Base-by-base conservation (phyloP, 2,113 vertebrate species). In the Mus pahari region DNA sequence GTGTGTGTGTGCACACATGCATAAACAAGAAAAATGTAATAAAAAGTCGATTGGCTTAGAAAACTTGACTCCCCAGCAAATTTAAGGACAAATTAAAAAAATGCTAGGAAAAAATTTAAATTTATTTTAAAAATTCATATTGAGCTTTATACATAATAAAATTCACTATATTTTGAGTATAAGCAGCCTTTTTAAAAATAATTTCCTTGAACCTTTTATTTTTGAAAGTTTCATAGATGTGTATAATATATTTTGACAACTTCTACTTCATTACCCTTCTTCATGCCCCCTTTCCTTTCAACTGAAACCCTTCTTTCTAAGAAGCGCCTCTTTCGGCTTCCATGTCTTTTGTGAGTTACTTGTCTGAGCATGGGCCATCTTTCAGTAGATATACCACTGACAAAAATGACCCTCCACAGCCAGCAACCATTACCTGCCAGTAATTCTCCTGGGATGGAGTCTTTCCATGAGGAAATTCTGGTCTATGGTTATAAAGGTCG, bases 121-220 rank as follows among this genome's bases (percentile, higher is more conserved):
- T 42, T 62, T 42, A 84, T 42, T 62, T 42, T 62, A 31, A 86
- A 48, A 73, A 55, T 64, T 68, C 42, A 87, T 77, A 92, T 82
- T 87, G 14, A 91, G 19, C 66, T 94, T 91, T 86, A 82, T 36
- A 81, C 73, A n/a, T 5, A 92, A 31, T 95, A 86, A 93, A 89
- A 71, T 87, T 75, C n/a, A 93, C 33, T 71, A 22, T 53, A 26
- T 82, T 83, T 73, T 84, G 4, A 79, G 20, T 42, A 53, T 7
- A 48, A 12, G 20, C n/a, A 12, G 20, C n/a, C 13, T 62, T 62
- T 83, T 60, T 60, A 53, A 53, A 53, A 53, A 3, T 82, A 62
- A 83, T 28, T 13, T 58, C 9, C 36, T 83, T 42, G 42, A 62
- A 28, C n/a, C 26, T 58, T 5, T 60, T 62, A 83, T 42, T 3